These are phyloP conservation scores for Smittia aterrima DNA, from an alignment of 2,888 invertebrate genomes.

Conservation along the genomic window DNA sequence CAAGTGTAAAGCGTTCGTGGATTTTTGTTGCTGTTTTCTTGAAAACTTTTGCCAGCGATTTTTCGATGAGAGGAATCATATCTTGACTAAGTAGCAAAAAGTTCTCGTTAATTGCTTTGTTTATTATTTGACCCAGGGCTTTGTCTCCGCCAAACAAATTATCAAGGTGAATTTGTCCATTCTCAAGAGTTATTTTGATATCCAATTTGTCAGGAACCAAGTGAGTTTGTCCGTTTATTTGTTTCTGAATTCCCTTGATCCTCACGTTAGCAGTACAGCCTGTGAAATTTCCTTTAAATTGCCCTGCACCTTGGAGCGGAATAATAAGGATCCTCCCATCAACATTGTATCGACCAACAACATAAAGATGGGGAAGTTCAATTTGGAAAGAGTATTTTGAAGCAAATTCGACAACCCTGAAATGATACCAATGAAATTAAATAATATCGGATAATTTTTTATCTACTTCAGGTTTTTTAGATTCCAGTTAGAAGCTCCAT, in stretches of 20 bases:
- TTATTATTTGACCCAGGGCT: conserved; percentile 52
- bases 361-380: conserved; percentile 55
- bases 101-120: conserved; percentile 45
- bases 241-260: conserved; percentile 47
- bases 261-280: conserved; percentile 52
- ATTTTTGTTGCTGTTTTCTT: conserved; percentile 56
- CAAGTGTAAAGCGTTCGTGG: conserved; percentile 54
- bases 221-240: conserved; percentile 53
- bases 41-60: conserved; percentile 54
- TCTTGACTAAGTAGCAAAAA: conserved; percentile 57
- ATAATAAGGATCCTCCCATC: conserved; percentile 58
- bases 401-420: conserved; percentile 52
- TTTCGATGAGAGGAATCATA: conserved; percentile 58
- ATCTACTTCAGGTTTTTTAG: conserved; percentile 37
- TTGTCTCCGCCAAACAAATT: conserved; percentile 59
- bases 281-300: conserved; percentile 58
- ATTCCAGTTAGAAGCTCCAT: conserved; percentile 39
- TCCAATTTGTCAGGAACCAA: conserved; percentile 53
- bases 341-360: conserved; percentile 57
- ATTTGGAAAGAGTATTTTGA: conserved; percentile 52
- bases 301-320: conserved; percentile 58
- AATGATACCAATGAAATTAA: conserved; percentile 40
- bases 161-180: conserved; percentile 55
- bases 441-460: neutral
- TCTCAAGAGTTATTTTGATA: conserved; percentile 55